Percentiles rank a stretch among this genome's conserved stretches.
These are phyloP conservation scores for Leptinotarsa texana DNA, from an alignment of 1,140 invertebrate species.

Conservation along the genomic window DNA sequence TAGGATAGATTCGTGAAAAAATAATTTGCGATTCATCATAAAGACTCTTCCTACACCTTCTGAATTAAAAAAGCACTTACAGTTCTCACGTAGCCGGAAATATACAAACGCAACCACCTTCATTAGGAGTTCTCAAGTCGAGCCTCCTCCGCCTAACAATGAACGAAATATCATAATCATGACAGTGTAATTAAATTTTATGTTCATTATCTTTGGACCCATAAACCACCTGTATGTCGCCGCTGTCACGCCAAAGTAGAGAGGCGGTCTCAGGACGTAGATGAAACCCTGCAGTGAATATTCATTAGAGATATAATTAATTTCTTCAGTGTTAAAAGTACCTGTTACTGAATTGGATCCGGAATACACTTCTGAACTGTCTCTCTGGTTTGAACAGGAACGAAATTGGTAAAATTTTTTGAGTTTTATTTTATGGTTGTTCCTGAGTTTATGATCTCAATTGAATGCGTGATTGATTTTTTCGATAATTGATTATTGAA, in stretches of 20 bases:
- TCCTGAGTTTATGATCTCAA: no score
- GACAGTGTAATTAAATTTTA: slow-evolving; percentile 2
- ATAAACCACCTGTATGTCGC: slow-evolving; percentile 5
- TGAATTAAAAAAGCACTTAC: no score
- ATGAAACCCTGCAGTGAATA: slow-evolving; percentile 5
- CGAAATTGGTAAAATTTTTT: no score
- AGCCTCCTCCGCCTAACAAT: not conserved
- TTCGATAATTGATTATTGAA: no score
- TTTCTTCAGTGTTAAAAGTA: not conserved
- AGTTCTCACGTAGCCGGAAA: no score
- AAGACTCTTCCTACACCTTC: no score
- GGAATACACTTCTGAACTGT: not conserved
- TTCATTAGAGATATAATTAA: slow-evolving; percentile 1
- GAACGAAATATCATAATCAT: slow-evolving; percentile 3
- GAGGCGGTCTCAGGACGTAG: not conserved
- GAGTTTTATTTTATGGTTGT: no score
- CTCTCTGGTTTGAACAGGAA: not conserved
- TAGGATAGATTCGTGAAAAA: no score
- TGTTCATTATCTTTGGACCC: not conserved
- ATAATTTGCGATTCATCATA: no score
- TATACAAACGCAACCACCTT: no score
- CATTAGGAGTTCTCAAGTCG: not conserved
- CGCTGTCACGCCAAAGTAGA: not conserved
- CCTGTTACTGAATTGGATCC: not conserved
- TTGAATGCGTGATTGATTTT: no score